Evolutionary conservation across 1,140 invertebrate species (phyloP).

Genomic region (Lepidurus arcticus): DNA sequence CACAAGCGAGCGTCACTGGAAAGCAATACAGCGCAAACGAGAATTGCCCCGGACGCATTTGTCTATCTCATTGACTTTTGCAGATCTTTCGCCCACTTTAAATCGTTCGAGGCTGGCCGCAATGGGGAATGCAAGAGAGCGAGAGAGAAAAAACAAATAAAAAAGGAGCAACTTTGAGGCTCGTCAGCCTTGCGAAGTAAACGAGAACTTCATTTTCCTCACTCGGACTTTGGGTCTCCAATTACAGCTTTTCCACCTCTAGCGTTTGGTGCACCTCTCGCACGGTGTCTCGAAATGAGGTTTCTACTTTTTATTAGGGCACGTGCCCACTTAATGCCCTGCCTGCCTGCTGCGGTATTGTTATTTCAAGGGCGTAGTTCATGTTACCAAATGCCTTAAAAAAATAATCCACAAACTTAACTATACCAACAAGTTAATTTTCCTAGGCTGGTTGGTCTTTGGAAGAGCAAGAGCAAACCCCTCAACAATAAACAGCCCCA

Average conservation of each 20-base stretch:
- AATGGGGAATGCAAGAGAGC: neutral
- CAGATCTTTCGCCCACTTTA: neutral
- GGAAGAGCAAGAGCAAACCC: no score
- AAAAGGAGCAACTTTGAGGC: neutral
- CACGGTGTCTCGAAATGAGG: neutral
- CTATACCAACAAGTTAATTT: no score
- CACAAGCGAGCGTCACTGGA: neutral
- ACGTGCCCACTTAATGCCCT: slow-evolving; percentile 8
- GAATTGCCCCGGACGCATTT: neutral
- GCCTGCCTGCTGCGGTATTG: neutral
- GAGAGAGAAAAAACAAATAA: neutral
- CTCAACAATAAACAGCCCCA: no score
- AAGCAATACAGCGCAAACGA: neutral
- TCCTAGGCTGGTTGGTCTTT: no score
- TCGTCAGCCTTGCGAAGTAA: neutral
- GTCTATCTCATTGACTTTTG: neutral
- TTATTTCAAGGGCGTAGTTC: neutral
- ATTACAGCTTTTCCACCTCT: neutral
- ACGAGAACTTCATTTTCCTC: neutral
- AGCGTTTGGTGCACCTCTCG: neutral
- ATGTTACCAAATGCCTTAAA: no score
- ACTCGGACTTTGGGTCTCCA: neutral
- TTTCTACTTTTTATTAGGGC: neutral
- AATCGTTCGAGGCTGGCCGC: neutral
- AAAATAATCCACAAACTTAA: no score